These are phyloP conservation scores for Mesoclemmys tuberculata DNA, from an alignment of 2,113 vertebrate species.

Conservation along the genomic window DNA sequence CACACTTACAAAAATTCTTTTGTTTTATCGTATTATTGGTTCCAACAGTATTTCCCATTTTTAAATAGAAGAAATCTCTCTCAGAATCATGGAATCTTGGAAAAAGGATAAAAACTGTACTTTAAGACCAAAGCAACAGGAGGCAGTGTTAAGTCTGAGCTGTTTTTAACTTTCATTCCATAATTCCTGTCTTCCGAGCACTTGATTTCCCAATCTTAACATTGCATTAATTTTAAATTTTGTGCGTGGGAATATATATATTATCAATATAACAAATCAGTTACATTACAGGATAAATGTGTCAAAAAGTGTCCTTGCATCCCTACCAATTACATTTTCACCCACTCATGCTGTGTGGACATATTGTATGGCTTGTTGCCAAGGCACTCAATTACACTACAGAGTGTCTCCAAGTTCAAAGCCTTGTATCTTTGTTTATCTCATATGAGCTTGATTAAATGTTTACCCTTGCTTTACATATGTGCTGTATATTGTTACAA, in stretches of 20 bases:
- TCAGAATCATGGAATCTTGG: not conserved
- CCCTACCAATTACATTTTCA: conserved; percentile 50
- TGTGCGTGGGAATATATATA: not conserved
- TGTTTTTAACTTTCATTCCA: not conserved
- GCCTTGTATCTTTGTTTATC: conserved; percentile 22
- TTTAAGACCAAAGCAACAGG: not conserved
- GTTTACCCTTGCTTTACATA: not conserved
- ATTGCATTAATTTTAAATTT: not conserved
- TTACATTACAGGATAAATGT: not conserved
- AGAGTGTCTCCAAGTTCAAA: conserved; percentile 58
- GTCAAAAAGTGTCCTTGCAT: conserved; percentile 46
- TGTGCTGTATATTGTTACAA: not conserved
- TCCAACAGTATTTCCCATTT: conserved; percentile 42
- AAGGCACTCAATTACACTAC: conserved; percentile 30
- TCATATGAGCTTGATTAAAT: not conserved
- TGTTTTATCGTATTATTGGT: conserved; percentile 35
- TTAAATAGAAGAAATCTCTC: not conserved
- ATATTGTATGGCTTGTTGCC: conserved; percentile 27
- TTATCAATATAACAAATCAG: conserved; percentile 17
- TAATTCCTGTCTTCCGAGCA: not conserved
- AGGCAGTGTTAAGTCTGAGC: not conserved
- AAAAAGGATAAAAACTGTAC: conserved; percentile 8
- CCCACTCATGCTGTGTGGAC: not conserved
- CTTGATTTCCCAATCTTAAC: not conserved
- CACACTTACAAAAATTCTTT: conserved; percentile 40